Evolutionary conservation across 2,113 vertebrate genomes (phyloP).

Genomic region (Chlorodrepanis virens): DNA sequence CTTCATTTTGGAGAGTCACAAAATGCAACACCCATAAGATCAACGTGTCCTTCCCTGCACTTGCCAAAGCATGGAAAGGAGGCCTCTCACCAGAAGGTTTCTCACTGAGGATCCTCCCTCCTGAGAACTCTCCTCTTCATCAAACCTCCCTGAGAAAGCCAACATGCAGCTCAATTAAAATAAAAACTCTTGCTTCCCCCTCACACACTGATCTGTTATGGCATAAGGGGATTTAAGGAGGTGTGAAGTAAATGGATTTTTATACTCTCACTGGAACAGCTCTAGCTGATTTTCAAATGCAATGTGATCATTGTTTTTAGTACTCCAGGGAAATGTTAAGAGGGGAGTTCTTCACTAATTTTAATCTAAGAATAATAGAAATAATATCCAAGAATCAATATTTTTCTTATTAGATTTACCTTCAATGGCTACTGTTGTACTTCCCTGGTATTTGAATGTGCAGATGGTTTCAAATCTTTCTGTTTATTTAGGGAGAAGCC

Average conservation of each 20-base stretch:
- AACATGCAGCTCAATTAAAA: neutral
- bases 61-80: neutral
- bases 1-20: neutral
- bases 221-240: constrained; percentile 18
- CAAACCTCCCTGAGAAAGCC: neutral
- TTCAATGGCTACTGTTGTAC: neutral
- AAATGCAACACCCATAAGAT: neutral
- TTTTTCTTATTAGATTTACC: neutral
- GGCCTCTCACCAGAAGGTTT: neutral
- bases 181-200: neutral
- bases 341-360: neutral
- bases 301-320: neutral
- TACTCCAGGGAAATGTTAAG: neutral
- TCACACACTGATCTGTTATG: neutral
- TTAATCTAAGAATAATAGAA: constrained; percentile 8
- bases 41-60: neutral
- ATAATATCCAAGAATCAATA: constrained; percentile 29
- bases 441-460: neutral
- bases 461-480: neutral
- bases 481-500: neutral
- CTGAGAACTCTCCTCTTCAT: neutral
- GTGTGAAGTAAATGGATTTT: constrained; percentile 27
- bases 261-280: neutral
- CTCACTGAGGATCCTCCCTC: neutral
- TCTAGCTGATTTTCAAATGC: neutral